Base-by-base conservation (phyloP, 2,113 vertebrate species). In the Strix uralensis region DNA sequence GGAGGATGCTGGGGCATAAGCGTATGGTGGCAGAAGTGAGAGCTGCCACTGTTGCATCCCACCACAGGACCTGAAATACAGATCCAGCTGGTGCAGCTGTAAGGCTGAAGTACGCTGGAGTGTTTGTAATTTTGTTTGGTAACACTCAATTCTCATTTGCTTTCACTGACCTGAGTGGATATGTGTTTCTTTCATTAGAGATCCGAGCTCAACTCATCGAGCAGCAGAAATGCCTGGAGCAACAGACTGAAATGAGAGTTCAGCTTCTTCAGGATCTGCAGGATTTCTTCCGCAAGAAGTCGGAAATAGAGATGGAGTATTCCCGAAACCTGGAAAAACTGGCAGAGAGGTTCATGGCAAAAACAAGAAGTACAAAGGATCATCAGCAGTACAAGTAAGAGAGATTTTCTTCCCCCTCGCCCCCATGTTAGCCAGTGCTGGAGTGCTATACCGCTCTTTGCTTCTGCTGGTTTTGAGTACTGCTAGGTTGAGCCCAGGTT, bases 241-340 rank as follows among this genome's bases (percentile, higher is more conserved):
- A 99, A 96, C 99, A 99, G 97, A 99, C 99, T 3, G 99, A 99
- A 94, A 99, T 99, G 99, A 98, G 99, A 95, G 99, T 99, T 88
- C 99, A 99, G 93, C 99, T 99, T 66, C 98, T 99, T 73, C 99
- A 99, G 97, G 99, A 99, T 94, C 98, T 99, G 52, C 99, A 99
- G 97, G 99, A 99, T 97, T 99, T 99, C 98, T 99, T 99, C 98
- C 98, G 99, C 87, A 99, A 99, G 97, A 99, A 99, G 96, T 98
- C 99, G 0, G 99, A 99, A 98, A 99, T 99, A 87, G 99, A 99
- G 97, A 99, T 99, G 58, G 99, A 99, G 71, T 99, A 99, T 96
- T 99, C 99, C 54, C 98, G 99, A 72, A 99, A 99, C 96, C 95
- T 99, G 89, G 99, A 99, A 97, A 99, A 99, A 86, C 95, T 99